Evolutionary conservation across 2,797 vertebrate genomes (phyloP).

Genomic region (Brotula barbata): DNA sequence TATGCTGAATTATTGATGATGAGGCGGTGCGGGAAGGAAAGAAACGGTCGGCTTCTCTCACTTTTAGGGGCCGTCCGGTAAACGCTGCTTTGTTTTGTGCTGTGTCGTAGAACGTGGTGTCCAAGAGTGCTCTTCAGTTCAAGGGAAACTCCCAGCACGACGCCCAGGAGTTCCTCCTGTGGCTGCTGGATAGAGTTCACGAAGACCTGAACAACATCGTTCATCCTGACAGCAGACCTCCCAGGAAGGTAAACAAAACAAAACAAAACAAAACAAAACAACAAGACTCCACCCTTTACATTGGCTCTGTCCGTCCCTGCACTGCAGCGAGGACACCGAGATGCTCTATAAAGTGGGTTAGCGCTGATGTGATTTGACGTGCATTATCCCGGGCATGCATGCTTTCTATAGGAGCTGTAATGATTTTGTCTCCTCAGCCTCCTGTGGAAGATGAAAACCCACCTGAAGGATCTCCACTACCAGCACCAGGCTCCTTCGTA

Average conservation of each 20-base stretch:
- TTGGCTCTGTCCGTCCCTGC: too few species aligned
- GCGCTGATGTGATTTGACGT: not conserved
- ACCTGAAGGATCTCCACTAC: slow-evolving; percentile 89
- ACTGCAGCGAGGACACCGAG: too few species aligned
- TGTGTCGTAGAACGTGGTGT: slow-evolving; percentile 87
- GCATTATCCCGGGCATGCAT: not conserved
- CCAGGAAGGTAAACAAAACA: slow-evolving; percentile 81
- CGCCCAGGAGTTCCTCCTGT: slow-evolving; percentile 97
- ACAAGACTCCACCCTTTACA: too few species aligned
- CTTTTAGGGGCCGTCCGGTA: not conserved
- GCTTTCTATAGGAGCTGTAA: not conserved
- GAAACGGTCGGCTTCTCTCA: not conserved
- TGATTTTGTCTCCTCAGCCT: slow-evolving; percentile 74
- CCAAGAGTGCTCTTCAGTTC: slow-evolving; percentile 95
- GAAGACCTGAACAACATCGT: slow-evolving; percentile 92
- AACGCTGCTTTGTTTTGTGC: not conserved
- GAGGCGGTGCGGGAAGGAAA: slow-evolving; percentile 5
- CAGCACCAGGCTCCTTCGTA: slow-evolving; percentile 92
- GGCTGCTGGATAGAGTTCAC: slow-evolving; percentile 95
- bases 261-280: not conserved
- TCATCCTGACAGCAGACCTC: slow-evolving; percentile 80
- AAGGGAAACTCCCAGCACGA: slow-evolving; percentile 96
- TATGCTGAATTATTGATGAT: slow-evolving; percentile 67
- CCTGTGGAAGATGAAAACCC: slow-evolving; percentile 86
- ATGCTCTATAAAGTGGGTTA: too few species aligned